Evolutionary conservation across 2,888 invertebrate genomes (phyloP).

Genomic region (Entomobrya multifasciata): DNA sequence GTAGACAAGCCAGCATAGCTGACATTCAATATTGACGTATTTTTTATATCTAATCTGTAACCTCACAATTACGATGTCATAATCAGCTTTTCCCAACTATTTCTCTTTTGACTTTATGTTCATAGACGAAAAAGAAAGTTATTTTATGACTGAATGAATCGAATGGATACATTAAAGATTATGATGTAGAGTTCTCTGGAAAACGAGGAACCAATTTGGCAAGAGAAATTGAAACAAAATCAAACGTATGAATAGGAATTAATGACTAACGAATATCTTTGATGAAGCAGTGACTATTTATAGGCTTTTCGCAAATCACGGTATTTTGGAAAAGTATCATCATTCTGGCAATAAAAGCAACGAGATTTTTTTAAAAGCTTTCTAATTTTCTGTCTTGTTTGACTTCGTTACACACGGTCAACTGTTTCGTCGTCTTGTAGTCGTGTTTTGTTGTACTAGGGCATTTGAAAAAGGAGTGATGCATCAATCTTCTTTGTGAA

Average conservation of each 20-base stretch:
- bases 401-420: constrained; percentile 48
- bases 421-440: background rate
- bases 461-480: background rate
- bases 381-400: constrained; percentile 40
- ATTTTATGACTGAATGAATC: background rate
- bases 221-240: background rate
- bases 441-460: too few species aligned
- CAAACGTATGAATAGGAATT: background rate
- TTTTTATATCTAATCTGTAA: background rate
- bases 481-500: constrained; percentile 55
- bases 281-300: background rate
- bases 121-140: background rate
- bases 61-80: too few species aligned
- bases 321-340: background rate
- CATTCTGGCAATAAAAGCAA: background rate
- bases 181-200: background rate
- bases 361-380: constrained; percentile 21
- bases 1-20: too few species aligned
- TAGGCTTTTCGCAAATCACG: background rate
- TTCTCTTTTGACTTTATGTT: background rate
- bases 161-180: background rate
- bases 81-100: background rate
- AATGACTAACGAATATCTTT: background rate
- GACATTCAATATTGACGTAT: background rate
- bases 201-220: too few species aligned